Base-by-base conservation (phyloP, 2,113 vertebrate genomes). In the Labrus mixtus region DNA sequence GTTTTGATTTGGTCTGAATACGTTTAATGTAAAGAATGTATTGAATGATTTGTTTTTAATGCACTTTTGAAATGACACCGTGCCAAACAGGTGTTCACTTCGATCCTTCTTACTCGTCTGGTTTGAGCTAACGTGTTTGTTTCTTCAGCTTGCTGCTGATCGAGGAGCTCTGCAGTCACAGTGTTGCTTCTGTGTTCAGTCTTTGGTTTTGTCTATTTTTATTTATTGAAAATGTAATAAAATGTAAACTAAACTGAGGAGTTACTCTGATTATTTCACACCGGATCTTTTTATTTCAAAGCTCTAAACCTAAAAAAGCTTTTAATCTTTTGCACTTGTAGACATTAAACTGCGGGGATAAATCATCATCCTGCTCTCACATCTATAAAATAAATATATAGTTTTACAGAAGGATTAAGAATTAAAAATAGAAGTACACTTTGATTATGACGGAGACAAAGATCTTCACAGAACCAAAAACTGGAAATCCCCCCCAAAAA, bases 171-270 rank as follows among this genome's bases (percentile, higher is more conserved):
- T 0, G 8, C 13, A n/a, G n/a, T n/a, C n/a, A n/a, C n/a, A n/a
- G n/a, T n/a, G n/a, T 19, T 45, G 9, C 45, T 43, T 61, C 16
- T 50, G 45, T 69, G 3, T 11, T 12, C n/a, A n/a, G 2, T 39
- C 16, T n/a, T 33, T 39, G 9, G 4, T 54, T 41, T 54, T 3
- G 37, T 68, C 4, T 48, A 16, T 55, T 36, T 70, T 68, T 59
- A 86, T 79, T 83, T 83, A 83, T 81, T 81, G 60, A n/a, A 45
- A 60, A 50, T 46, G 29, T 55, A 73, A 79, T 80, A 76, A 82
- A 1, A 58, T 43, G 19, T 74, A 0, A 17, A n/a, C 0, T 59
- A 5, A 13, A 15, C 8, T 4, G 8, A 36, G 13, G 46, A 33
- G 29, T 33, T 33, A 33, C 29, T 33, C 29, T 6, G 29, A 33